These are phyloP conservation scores for Tangara arthus DNA, from an alignment of 2,797 vertebrate species.

Conservation along the genomic window DNA sequence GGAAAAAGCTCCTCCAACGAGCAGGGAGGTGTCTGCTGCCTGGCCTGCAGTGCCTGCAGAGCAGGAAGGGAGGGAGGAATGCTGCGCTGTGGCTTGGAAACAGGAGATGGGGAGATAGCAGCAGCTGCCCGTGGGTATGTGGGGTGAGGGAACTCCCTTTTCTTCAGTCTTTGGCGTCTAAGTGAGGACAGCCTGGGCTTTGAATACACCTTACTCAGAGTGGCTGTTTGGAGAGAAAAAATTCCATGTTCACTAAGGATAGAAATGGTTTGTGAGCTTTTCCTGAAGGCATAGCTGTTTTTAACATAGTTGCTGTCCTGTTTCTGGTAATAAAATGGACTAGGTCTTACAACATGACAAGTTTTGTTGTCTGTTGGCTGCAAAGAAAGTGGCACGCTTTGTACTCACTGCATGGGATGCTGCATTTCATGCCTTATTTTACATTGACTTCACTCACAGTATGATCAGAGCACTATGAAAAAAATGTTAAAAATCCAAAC, in stretches of 20 bases:
- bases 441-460: not conserved
- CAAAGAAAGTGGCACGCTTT: not conserved
- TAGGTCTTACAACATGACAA: not conserved
- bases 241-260: not conserved
- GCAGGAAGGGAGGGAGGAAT: not conserved
- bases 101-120: not conserved
- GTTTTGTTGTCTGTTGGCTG: not conserved
- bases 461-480: not conserved
- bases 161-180: not conserved
- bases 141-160: not conserved
- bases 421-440: not conserved
- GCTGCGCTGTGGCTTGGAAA: not conserved
- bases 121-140: not conserved
- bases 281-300: not conserved
- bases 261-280: not conserved
- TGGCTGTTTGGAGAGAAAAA: not conserved
- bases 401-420: not conserved
- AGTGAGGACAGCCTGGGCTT: not conserved
- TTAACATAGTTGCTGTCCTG: not conserved
- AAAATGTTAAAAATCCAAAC: not conserved
- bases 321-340: not conserved
- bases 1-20: not conserved
- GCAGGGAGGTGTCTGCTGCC: not conserved
- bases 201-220: not conserved
- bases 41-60: rapidly evolving